Conservation (phyloP, 2,888 invertebrate genomes). For the Temnothorax ravouxi region DNA sequence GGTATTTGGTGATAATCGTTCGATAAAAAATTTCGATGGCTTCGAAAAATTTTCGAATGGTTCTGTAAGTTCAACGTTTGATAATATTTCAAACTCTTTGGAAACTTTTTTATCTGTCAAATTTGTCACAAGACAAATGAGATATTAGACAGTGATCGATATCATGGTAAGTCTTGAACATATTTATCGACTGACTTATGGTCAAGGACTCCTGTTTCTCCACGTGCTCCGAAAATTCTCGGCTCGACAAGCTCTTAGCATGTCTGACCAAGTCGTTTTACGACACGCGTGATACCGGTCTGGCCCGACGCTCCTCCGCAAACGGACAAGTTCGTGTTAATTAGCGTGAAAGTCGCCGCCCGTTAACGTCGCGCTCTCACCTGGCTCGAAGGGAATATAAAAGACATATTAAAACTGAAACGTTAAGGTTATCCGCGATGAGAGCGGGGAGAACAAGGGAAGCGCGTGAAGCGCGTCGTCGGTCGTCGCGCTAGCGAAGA, state of each 20-base stretch:
- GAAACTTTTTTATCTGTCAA: not conserved
- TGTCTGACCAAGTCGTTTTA: not conserved
- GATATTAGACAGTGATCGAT: not conserved
- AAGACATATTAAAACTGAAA: not conserved
- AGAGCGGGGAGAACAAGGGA: not conserved
- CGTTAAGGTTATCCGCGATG: not conserved
- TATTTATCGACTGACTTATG: not conserved
- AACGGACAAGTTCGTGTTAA: not conserved
- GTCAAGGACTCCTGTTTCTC: not conserved
- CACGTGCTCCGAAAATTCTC: not conserved
- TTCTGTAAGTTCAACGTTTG: not conserved
- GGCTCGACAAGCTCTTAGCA: not conserved
- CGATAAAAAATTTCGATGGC: not conserved
- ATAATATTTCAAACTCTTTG: not conserved
- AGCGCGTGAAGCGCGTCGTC: not conserved
- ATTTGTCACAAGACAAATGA: not conserved
- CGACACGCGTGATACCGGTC: not conserved
- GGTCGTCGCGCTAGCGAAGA: constrained; percentile 1
- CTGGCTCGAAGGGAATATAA: not conserved
- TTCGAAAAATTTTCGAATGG: not conserved
- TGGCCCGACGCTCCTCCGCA: not conserved
- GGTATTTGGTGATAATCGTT: not conserved
- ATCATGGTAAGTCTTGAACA: not conserved
- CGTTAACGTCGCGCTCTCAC: not conserved
- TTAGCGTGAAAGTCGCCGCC: constrained; percentile 21